Evolutionary conservation across 2,113 vertebrate genomes (phyloP).

Genomic region (Sinocyclocheilus grahami): DNA sequence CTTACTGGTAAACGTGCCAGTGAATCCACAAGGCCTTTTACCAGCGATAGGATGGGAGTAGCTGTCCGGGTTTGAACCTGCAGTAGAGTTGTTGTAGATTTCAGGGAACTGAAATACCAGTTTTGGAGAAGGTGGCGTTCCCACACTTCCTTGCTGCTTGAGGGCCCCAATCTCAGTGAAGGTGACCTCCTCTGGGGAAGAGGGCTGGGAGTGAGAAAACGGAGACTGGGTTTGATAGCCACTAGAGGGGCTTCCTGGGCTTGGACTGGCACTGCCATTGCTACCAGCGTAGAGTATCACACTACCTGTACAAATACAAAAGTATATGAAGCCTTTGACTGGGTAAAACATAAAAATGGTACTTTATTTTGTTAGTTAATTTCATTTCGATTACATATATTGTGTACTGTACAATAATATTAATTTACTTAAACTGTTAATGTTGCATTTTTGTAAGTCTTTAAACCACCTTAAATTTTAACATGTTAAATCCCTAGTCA

Average conservation of each 20-base stretch:
- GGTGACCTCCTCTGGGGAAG: conserved; percentile 79
- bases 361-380: neutral
- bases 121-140: conserved; percentile 68
- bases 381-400: neutral
- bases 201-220: conserved; percentile 78
- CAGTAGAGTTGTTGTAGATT: conserved; percentile 63
- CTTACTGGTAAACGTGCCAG: conserved; percentile 78
- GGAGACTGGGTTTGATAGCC: conserved; percentile 82
- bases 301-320: conserved; percentile 58
- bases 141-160: conserved; percentile 62
- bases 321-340: neutral
- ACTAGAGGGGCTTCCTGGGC: conserved; percentile 79
- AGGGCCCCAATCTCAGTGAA: conserved; percentile 76
- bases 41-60: conserved; percentile 70
- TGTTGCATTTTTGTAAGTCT: neutral
- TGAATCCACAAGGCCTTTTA: conserved; percentile 73
- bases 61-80: conserved; percentile 64
- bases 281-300: conserved; percentile 80
- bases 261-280: conserved; percentile 74
- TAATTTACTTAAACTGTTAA: too few species aligned
- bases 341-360: neutral
- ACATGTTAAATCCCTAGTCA: neutral
- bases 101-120: conserved; percentile 81
- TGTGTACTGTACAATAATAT: neutral
- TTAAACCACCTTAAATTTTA: neutral